Conservation (phyloP, 1,140 invertebrate species). For the Cepaea nemoralis region DNA sequence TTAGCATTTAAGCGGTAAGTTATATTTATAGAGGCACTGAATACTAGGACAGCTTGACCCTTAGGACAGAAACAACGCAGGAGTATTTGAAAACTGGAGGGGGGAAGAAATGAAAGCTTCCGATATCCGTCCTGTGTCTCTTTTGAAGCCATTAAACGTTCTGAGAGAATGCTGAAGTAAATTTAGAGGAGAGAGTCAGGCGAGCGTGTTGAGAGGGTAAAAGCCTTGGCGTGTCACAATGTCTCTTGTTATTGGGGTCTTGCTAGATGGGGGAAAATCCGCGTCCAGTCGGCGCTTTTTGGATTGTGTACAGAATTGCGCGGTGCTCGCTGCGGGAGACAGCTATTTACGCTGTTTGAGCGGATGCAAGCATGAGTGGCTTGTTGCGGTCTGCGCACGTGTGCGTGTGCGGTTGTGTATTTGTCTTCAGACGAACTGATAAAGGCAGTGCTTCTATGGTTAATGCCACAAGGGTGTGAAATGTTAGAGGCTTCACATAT, state of each 20-base stretch:
- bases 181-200: neutral
- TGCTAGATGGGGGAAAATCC: neutral
- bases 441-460: too few relatives aligned
- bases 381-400: neutral
- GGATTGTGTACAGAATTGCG: neutral
- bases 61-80: neutral
- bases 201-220: neutral
- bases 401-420: neutral
- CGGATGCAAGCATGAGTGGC: neutral
- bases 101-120: neutral
- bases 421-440: too few relatives aligned
- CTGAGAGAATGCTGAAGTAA: neutral
- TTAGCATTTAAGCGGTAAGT: too few relatives aligned
- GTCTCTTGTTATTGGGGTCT: slow-evolving; percentile 1
- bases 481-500: too few relatives aligned
- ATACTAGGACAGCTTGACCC: too few relatives aligned
- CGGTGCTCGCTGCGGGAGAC: neutral
- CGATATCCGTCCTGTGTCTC: neutral
- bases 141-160: neutral
- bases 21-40: too few relatives aligned
- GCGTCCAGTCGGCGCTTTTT: neutral
- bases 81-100: neutral
- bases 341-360: neutral
- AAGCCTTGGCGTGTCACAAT: neutral
- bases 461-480: too few relatives aligned